phyloP scores from a whole-genome alignment of 2,888 invertebrate genomes.

The Halictus quadricinctus region DNA sequence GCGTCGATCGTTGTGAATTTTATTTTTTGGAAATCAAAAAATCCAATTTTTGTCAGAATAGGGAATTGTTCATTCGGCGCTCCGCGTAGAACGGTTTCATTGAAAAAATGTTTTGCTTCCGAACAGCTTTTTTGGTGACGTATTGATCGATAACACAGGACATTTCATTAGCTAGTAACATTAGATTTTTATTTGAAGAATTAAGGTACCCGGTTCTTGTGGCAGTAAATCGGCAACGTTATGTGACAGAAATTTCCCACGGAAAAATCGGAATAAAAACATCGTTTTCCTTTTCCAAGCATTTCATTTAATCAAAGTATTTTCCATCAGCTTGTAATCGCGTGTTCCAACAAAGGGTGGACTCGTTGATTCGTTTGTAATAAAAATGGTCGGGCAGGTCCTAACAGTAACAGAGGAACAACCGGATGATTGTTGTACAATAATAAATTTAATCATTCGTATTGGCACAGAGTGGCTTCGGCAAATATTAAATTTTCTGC shows the following conservation, averaged over 20 bases:
- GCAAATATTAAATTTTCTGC: slow-evolving; percentile 1
- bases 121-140: background rate
- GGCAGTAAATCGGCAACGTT: background rate
- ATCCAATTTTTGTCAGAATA: background rate
- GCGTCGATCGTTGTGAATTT: background rate
- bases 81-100: background rate
- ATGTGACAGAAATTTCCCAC: background rate
- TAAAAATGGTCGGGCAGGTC: background rate
- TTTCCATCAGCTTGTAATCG: background rate
- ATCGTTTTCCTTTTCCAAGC: background rate
- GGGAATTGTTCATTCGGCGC: background rate
- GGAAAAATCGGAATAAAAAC: background rate
- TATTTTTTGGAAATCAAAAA: background rate
- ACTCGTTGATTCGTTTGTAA: background rate
- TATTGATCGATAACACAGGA: background rate
- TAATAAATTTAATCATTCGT: background rate
- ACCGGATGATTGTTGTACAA: background rate
- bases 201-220: accelerated
- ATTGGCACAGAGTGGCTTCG: background rate
- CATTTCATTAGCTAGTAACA: no score
- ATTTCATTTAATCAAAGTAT: background rate
- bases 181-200: background rate
- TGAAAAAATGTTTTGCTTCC: background rate
- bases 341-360: background rate
- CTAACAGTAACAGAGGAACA: background rate